Evolutionary conservation across 2,888 invertebrate species (phyloP), one percentile per base, ranked within the genome.

Genomic region (Athalia cordata): DNA sequence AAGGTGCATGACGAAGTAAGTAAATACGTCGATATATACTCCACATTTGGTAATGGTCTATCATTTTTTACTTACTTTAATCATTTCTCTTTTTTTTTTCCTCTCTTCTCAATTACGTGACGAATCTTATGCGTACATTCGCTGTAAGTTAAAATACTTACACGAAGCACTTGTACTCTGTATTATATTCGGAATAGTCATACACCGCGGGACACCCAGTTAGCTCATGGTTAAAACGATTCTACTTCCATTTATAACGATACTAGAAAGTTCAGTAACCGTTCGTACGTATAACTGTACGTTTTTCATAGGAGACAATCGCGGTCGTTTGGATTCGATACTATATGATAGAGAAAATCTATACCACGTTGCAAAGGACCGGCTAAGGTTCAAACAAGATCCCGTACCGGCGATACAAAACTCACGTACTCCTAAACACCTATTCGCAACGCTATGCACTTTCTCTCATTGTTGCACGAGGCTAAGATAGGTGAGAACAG

Each of bases 201-300:
- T 45, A 45, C 47, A 45, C 59, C 59, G 5, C 57, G 47, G 47
- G 9, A 55, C 47, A 72, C 59, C 59, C 59, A 15, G 72, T 72
- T 59, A 29, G 29, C 29, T 29, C 29, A 29, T 29, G 72, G 13
- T 72, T 72, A n/a, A 57, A 45, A 45, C 72, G 15, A 72, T 59
- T 47, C 47, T 47, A 8, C 47, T 59, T 72, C 72, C 72, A 72
- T 72, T 59, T 59, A 59, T 59, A 45, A 59, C 72, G 72, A 45
- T 29, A 47, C 59, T 72, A 72, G 72, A 72, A 72, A 72, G 72
- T 59, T 59, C 47, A 72, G 5, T 15, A 49, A 72, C 72, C 72
- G 72, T 13, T 72, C n/a, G 9, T 55, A 8, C 59, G 29, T 29
- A 2, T 29, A 59, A 47, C 59, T 47, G n/a, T 11, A 47, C 47